Conservation (phyloP, 2,113 vertebrate genomes). For the Ramphastos sulfuratus region DNA sequence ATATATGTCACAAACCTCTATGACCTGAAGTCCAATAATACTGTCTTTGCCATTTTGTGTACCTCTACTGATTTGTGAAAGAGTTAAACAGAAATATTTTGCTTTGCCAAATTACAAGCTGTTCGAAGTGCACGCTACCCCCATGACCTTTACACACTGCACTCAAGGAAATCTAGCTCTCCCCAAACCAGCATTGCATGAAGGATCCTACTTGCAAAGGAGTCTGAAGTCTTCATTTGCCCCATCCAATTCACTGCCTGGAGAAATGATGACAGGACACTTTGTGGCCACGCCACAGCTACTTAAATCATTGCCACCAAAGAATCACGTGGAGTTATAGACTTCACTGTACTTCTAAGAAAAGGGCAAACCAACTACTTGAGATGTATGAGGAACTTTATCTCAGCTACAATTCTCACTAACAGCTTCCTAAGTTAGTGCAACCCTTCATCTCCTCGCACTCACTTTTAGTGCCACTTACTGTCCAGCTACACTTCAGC, state of each 20-base stretch:
- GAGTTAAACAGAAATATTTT: background rate
- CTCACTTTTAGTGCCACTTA: accelerated
- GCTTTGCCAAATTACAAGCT: background rate
- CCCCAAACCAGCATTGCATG: accelerated
- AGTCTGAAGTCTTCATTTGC: background rate
- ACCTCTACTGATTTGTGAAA: background rate
- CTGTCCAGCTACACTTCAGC: background rate
- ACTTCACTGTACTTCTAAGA: background rate
- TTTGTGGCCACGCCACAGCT: background rate
- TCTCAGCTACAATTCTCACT: background rate
- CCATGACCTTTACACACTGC: background rate
- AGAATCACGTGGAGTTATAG: background rate
- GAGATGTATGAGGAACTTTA: background rate
- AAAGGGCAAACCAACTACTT: background rate
- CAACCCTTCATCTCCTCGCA: background rate
- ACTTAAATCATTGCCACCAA: background rate
- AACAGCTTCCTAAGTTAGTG: background rate
- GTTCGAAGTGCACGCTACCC: background rate
- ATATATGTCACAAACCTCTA: background rate
- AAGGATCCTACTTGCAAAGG: background rate
- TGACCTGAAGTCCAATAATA: background rate
- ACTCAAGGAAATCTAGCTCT: background rate
- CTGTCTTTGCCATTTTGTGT: background rate
- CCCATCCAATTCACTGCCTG: background rate
- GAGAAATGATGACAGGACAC: background rate